These are phyloP conservation scores for Sterrhoptilus dennistouni DNA, from an alignment of 2,113 vertebrate species.

Conservation along the genomic window DNA sequence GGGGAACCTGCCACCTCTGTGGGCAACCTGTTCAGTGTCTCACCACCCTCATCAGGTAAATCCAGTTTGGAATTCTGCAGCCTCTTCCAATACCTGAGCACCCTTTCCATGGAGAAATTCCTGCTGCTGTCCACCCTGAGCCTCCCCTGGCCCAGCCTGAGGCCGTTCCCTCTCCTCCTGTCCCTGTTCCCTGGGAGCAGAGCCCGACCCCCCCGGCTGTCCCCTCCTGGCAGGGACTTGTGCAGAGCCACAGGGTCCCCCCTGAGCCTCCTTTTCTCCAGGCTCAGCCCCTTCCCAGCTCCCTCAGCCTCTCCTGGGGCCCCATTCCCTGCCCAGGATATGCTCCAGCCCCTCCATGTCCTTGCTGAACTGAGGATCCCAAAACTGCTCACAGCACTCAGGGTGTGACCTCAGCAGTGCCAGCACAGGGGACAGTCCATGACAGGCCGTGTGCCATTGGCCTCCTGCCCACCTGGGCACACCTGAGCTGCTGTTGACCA, in stretches of 20 bases:
- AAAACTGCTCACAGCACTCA: neutral
- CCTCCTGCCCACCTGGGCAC: neutral
- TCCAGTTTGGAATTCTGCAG: neutral
- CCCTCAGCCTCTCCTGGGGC: neutral
- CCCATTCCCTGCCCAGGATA: too few species aligned
- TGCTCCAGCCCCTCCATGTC: neutral
- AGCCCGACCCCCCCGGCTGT: neutral
- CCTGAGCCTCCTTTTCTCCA: neutral
- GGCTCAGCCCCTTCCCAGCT: neutral
- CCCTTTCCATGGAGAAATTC: neutral
- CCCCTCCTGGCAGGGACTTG: neutral
- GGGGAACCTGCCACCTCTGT: neutral
- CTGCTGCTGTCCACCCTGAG: neutral
- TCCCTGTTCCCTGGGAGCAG: neutral
- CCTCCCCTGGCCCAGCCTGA: neutral
- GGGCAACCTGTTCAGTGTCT: neutral
- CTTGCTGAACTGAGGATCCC: fast-evolving
- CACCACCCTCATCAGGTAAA: neutral
- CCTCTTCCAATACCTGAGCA: fast-evolving
- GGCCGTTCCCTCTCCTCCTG: neutral
- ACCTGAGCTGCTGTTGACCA: neutral
- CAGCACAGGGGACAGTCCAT: neutral
- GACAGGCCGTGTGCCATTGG: neutral
- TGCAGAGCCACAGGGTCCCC: neutral
- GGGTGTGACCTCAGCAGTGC: neutral